These are phyloP conservation scores for Meliscaeva auricollis DNA, from an alignment of 2,888 invertebrate genomes.

Conservation along the genomic window DNA sequence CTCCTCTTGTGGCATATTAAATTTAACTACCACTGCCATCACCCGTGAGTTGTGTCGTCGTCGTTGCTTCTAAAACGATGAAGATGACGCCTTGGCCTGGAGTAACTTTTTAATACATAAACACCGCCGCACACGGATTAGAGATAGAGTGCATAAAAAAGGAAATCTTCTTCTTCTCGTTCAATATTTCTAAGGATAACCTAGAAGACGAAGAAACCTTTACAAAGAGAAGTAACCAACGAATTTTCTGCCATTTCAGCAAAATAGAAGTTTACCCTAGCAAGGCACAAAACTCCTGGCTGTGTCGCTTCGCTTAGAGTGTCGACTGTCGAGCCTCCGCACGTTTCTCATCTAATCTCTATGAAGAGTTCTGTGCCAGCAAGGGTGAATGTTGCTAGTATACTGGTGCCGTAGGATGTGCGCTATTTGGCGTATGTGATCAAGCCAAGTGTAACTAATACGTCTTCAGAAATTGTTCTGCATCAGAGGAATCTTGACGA, in stretches of 20 bases:
- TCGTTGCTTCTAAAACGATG: slow-evolving; percentile 38
- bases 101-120: slow-evolving; percentile 76
- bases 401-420: slow-evolving; percentile 47
- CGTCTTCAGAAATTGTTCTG: slow-evolving; percentile 67
- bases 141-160: slow-evolving; percentile 42
- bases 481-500: slow-evolving; percentile 70
- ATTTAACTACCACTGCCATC: slow-evolving; percentile 63
- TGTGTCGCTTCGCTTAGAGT: slow-evolving; percentile 6
- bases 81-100: slow-evolving; percentile 62
- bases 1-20: slow-evolving; percentile 72
- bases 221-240: slow-evolving; percentile 67
- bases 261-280: slow-evolving; percentile 70
- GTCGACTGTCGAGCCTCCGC: slow-evolving; percentile 6
- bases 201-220: slow-evolving; percentile 53
- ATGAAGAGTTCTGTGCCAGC: slow-evolving; percentile 36
- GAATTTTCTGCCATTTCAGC: slow-evolving; percentile 72
- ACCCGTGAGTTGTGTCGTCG: neutral
- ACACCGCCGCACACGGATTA: slow-evolving; percentile 74
- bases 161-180: slow-evolving; percentile 21
- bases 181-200: slow-evolving; percentile 57
- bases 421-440: slow-evolving; percentile 72
- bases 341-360: slow-evolving; percentile 51
- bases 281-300: slow-evolving; percentile 44
- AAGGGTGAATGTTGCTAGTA: slow-evolving; percentile 12
- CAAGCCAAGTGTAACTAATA: slow-evolving; percentile 74